Conservation (phyloP, 2,113 vertebrate species). For the Antechinus stuartii region DNA sequence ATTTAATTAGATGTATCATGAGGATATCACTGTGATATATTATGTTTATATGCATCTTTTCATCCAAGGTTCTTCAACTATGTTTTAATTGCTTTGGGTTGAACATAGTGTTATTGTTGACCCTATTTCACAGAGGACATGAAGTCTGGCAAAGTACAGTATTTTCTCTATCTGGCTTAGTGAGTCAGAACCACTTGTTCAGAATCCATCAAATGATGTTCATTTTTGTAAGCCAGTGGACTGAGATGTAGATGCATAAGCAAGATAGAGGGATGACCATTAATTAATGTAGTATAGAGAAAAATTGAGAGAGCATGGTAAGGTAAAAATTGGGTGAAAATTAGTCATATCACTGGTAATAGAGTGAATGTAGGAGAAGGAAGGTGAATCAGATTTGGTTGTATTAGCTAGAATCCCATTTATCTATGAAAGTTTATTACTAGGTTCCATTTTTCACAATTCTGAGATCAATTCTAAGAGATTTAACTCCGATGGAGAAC, state of each 20-base stretch:
- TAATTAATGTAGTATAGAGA: neutral
- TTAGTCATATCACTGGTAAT: neutral
- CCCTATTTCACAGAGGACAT: conserved; percentile 9
- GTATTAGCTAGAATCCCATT: neutral
- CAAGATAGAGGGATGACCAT: neutral
- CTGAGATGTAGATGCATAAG: neutral
- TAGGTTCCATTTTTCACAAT: neutral
- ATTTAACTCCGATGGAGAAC: neutral
- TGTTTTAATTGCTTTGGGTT: conserved; percentile 11
- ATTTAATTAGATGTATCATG: conserved; percentile 16
- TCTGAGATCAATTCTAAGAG: neutral
- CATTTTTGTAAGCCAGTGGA: conserved; percentile 11
- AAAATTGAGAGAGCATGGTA: neutral
- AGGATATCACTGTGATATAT: conserved; percentile 12
- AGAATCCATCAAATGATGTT: neutral
- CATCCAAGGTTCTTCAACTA: conserved; percentile 21
- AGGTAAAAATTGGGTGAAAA: neutral
- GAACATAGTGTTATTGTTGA: neutral
- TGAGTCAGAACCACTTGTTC: neutral
- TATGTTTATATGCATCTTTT: conserved; percentile 50
- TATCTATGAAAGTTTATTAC: neutral
- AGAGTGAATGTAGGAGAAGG: neutral
- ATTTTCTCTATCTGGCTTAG: conserved; percentile 12
- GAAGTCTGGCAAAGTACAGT: conserved; percentile 21
- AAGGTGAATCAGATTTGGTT: neutral